These are phyloP conservation scores for Carettochelys insculpta DNA, from an alignment of 2,113 vertebrate species.

Conservation along the genomic window DNA sequence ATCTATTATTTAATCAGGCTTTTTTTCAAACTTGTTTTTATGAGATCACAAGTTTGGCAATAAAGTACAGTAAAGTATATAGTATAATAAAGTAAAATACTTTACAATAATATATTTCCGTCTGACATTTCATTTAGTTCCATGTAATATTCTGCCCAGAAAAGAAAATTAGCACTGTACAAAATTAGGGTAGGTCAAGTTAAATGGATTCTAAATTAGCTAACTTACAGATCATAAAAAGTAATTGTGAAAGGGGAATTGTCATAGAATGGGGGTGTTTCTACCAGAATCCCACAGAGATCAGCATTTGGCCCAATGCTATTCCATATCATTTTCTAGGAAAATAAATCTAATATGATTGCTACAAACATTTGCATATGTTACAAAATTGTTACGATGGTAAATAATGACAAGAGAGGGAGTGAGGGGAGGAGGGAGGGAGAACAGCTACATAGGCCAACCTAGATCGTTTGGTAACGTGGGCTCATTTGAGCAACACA, in stretches of 20 bases:
- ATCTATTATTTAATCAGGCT: too few species aligned
- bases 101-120: neutral
- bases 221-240: neutral
- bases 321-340: neutral
- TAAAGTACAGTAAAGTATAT: too few species aligned
- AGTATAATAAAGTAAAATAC: neutral
- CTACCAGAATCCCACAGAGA: neutral
- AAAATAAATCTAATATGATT: neutral
- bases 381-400: neutral
- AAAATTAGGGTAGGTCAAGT: neutral
- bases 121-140: neutral
- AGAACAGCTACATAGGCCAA: neutral
- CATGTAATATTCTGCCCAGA: neutral
- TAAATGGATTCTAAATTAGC: neutral
- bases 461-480: neutral
- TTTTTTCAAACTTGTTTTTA: neutral
- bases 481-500: accelerated
- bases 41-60: neutral
- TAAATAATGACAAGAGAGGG: neutral
- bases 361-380: neutral
- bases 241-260: neutral
- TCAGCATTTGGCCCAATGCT: neutral
- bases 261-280: neutral
- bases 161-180: neutral
- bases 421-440: neutral